Base-by-base conservation (phyloP, 92 coral and sea anemone genomes). In the Actinostola sp. region DNA sequence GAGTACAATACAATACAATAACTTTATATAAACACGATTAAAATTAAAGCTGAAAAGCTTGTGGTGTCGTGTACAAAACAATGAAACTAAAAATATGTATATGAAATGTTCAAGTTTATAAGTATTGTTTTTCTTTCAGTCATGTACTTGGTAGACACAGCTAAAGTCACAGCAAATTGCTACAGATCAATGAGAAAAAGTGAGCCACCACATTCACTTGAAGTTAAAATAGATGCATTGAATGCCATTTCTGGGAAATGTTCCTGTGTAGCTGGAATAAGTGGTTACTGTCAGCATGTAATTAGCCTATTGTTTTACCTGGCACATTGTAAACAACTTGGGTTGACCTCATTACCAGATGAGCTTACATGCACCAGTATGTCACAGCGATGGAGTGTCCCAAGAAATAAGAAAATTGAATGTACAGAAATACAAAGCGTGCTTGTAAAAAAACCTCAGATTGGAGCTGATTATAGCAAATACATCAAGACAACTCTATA, bases 251-350 rank as follows among this genome's bases (percentile, higher is more conserved):
- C 30, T 23, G 82, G 68, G 19, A 72, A 17, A 25, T 84, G 85
- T 50, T 63, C 75, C 28, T 78, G 89, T 67, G 82, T 79, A 12
- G 85, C 85, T 53, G 82, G 89, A 34, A 65, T 46, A 2, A 42
- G 78, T 20, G 86, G 85, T 25, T 79, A 44, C 55, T 72, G 85
- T 63, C 83, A 75, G 34, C 82, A 84, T 62, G 76, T 73, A 9
- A 39, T 85, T 23, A 83, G 79, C 12, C 16, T 86, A 26, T 39
- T 80, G 6, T 80, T 41, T 50, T 77, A 70, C 25, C 1, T 85
- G 49, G 71, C 90, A 0, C 81, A 72, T 51, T 69, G 80, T 36
- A 85, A 79, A 60, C 75, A 65, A n/a, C 84, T 84, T 70, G 89
- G 78, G 8, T 45, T 62, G 20, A 33, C 34, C 34, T 16, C 73